phyloP scores from a whole-genome alignment of 1,140 invertebrate genomes.

The Antheraea mylitta region DNA sequence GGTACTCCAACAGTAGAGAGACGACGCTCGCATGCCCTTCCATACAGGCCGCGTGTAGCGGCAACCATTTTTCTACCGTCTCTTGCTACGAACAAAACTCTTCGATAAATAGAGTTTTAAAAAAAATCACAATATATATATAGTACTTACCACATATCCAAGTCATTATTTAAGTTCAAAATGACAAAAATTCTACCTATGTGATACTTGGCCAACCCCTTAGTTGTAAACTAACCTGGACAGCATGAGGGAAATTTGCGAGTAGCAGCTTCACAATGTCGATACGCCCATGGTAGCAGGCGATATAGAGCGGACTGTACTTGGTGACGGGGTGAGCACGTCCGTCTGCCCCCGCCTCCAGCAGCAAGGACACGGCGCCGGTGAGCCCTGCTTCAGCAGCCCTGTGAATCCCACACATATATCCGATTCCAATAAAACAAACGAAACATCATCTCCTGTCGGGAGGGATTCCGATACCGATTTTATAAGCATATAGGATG shows the following conservation, averaged over 20 bases:
- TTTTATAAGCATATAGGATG: too few species aligned
- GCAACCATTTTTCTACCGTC: conserved; percentile 95
- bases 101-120: neutral
- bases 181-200: too few species aligned
- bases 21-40: conserved; percentile 90
- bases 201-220: too few species aligned
- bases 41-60: conserved; percentile 94
- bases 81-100: conserved; percentile 79
- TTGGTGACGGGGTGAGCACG: conserved; percentile 92
- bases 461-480: too few species aligned
- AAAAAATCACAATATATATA: too few species aligned
- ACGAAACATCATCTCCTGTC: neutral
- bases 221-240: conserved; percentile 73
- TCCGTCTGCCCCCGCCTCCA: conserved; percentile 92
- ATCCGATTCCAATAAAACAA: neutral
- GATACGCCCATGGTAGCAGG: conserved; percentile 91
- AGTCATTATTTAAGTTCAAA: too few species aligned
- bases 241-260: conserved; percentile 83
- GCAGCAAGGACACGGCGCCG: conserved; percentile 88
- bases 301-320: conserved; percentile 95
- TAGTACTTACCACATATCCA: too few species aligned
- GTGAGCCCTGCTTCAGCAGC: conserved; percentile 90
- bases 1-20: conserved; percentile 88
- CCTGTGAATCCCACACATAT: conserved; percentile 57
- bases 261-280: conserved; percentile 91